Percentiles rank a stretch among this genome's conserved stretches.
Conservation (phyloP, 2,797 vertebrate genomes). For the Podarcis siculus region DNA sequence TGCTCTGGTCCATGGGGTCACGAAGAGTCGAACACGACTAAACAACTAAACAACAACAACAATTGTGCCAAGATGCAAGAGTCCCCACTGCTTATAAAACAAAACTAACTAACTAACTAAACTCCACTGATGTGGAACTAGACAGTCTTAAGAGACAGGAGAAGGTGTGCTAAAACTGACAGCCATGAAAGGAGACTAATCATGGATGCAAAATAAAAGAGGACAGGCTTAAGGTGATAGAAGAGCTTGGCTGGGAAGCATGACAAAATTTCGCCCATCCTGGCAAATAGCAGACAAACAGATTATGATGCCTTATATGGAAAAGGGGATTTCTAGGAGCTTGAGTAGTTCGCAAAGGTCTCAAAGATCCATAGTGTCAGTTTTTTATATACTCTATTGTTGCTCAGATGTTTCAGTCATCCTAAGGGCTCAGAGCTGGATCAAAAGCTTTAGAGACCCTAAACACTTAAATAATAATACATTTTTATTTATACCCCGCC, state of each 20-base stretch:
- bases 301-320: not conserved
- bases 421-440: too few species aligned
- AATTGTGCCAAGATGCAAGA: not conserved
- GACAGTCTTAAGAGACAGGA: not conserved
- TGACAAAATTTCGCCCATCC: not conserved
- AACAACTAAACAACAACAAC: too few species aligned
- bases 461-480: too few species aligned
- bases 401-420: too few species aligned
- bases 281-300: not conserved
- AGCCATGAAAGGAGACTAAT: not conserved
- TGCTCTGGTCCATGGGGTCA: too few species aligned
- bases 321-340: not conserved
- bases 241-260: not conserved
- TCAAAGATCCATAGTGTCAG: not conserved
- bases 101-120: not conserved
- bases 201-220: conserved; percentile 14
- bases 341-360: not conserved
- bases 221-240: not conserved
- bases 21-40: too few species aligned
- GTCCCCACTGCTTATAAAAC: not conserved
- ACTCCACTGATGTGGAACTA: conserved; percentile 3
- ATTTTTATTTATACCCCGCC: too few species aligned
- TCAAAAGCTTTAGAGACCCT: too few species aligned
- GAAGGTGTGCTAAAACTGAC: not conserved
- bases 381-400: not conserved